Evolutionary conservation across 2,113 vertebrate genomes (phyloP).

Genomic region (Athene noctua): DNA sequence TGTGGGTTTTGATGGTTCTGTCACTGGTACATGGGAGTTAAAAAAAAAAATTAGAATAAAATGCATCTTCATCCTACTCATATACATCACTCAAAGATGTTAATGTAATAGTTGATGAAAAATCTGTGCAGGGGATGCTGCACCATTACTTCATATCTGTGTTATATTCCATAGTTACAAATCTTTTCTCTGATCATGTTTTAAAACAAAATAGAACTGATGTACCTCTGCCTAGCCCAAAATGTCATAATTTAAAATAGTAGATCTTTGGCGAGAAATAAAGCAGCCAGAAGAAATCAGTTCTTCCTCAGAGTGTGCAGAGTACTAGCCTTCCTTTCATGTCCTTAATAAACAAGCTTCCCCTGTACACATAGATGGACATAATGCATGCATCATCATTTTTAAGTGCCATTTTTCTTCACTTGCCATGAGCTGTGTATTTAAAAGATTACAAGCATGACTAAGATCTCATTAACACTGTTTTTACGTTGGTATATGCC

Average conservation of each 20-base stretch:
- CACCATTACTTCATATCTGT: background rate
- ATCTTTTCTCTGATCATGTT: background rate
- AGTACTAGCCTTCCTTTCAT: background rate
- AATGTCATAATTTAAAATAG: background rate
- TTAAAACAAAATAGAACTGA: background rate
- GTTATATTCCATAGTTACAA: background rate
- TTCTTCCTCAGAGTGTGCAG: background rate
- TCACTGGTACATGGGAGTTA: background rate
- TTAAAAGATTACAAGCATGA: background rate
- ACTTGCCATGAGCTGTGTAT: background rate
- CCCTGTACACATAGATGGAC: background rate
- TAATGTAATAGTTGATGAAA: background rate
- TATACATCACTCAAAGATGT: background rate
- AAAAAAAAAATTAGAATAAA: background rate
- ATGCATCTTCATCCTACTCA: slow-evolving; percentile 7
- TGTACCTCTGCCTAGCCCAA: background rate
- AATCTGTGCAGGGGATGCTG: background rate
- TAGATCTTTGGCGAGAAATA: background rate
- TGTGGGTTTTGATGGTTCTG: background rate
- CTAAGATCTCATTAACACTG: background rate
- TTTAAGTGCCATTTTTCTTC: background rate
- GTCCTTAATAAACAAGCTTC: background rate
- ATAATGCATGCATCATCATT: background rate
- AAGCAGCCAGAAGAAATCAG: background rate
- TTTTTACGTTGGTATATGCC: background rate